Base-by-base conservation (phyloP, 2,797 vertebrate genomes). In the Sciurus vulgaris region DNA sequence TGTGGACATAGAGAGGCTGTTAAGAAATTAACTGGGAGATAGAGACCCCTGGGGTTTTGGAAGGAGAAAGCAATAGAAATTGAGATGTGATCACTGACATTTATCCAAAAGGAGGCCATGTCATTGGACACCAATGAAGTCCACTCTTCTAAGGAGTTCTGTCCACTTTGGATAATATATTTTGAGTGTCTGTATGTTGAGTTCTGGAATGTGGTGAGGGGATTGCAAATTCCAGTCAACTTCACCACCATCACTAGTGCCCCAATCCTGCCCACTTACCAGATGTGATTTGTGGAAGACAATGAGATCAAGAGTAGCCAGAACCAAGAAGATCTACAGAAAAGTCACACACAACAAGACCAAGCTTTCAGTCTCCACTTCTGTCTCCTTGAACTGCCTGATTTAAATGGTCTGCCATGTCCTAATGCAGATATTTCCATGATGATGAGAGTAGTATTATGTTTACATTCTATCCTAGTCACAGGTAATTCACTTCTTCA, bases 11-110 rank as follows among this genome's bases (percentile, higher is more conserved):
- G 61, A 14, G 44, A 59, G 4, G 2, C 41, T 78, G n/a, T 86
- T 91, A 76, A 86, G 56, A 92, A 96, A 56, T 13, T 77, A 35
- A 73, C 41, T 78, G 24, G 41, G 54, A 85, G 18, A 7, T 44
- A 73, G 51, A 30, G 70, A 47, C 51, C 17, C 84, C 65, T 63
- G 59, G 14, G 51, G 7, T 87, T 86, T 85, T 83, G 14, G 30
- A 94, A 44, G 82, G 13, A 97, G 69, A 89, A 76, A 92, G 22
- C 33, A 91, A 74, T 1, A 88, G 18, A 96, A 95, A 84, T n/a
- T 81, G 83, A 86, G 81, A 94, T 14, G 14, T 30, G 14, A 86
- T 94, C n/a, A 41, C 56, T 74, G 44, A 63, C 49, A 89, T 93
- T 77, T 89, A 56, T 33, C 14, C 65, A 78, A n/a, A 5, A 83